Evolutionary conservation across 1,140 invertebrate species (phyloP).

Genomic region (Camponotus vicinus): DNA sequence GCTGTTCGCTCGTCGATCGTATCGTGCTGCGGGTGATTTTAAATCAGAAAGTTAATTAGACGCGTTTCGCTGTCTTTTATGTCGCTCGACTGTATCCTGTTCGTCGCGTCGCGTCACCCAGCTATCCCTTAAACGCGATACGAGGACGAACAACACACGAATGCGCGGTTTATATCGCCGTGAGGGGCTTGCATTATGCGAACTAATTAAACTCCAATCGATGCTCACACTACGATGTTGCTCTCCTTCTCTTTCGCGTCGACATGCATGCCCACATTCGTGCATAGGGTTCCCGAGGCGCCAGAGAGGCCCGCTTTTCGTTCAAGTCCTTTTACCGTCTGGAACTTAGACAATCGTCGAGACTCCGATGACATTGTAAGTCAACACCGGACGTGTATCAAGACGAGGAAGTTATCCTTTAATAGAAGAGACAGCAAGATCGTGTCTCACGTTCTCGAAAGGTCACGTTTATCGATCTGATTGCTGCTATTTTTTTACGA

Average conservation of each 20-base stretch:
- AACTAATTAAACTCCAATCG: slow-evolving; percentile 82
- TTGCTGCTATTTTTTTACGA: slow-evolving; percentile 7
- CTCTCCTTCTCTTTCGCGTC: slow-evolving; percentile 59
- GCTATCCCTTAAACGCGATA: slow-evolving; percentile 41
- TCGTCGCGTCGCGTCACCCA: slow-evolving; percentile 8
- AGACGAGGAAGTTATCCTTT: background rate
- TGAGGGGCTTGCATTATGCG: slow-evolving; percentile 77
- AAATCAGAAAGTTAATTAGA: slow-evolving; percentile 83
- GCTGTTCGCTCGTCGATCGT: slow-evolving; percentile 74
- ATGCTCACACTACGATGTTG: slow-evolving; percentile 64
- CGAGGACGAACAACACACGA: slow-evolving; percentile 5
- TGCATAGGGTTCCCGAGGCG: background rate
- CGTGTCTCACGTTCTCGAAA: slow-evolving; percentile 31
- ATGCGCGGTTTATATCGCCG: slow-evolving; percentile 39
- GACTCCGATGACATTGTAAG: slow-evolving; percentile 10
- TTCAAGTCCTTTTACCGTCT: slow-evolving; percentile 31
- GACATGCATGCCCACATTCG: slow-evolving; percentile 10
- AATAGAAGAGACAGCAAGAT: background rate
- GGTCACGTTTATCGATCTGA: slow-evolving; percentile 52
- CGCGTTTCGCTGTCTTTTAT: slow-evolving; percentile 79
- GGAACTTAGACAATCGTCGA: slow-evolving; percentile 3
- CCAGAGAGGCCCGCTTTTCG: background rate
- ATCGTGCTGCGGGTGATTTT: slow-evolving; percentile 80
- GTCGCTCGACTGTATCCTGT: slow-evolving; percentile 66
- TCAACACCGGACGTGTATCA: background rate